Conservation (phyloP, 1,140 invertebrate species). For the Thaumetopoea pityocampa region DNA sequence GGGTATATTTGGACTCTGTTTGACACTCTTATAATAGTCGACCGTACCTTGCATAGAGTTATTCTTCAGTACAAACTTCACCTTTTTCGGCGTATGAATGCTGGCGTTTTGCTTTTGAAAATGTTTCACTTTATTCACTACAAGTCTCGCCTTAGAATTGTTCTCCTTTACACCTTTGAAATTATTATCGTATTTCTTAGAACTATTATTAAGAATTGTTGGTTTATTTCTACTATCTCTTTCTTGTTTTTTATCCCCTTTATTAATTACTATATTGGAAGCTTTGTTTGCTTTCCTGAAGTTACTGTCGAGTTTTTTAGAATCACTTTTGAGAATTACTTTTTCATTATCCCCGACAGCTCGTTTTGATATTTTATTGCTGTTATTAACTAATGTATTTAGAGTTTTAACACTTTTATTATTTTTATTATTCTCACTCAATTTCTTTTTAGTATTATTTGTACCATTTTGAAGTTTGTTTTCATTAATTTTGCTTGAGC, state of each 20-base stretch:
- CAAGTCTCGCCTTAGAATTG: constrained; percentile 27
- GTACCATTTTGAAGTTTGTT: too few relatives aligned
- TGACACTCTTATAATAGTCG: constrained; percentile 82
- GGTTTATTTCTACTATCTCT: constrained; percentile 6
- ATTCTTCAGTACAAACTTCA: constrained; percentile 81
- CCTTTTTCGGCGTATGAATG: constrained; percentile 61
- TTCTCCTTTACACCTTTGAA: constrained; percentile 7
- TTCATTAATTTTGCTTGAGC: too few relatives aligned
- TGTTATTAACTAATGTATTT: too few relatives aligned
- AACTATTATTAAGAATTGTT: too few relatives aligned
- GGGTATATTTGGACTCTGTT: constrained; percentile 83
- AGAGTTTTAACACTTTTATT: too few relatives aligned
- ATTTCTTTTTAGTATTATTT: too few relatives aligned
- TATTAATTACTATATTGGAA: neutral
- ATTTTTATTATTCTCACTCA: too few relatives aligned
- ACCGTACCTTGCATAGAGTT: constrained; percentile 81
- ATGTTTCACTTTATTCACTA: constrained; percentile 48
- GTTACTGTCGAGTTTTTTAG: too few relatives aligned
- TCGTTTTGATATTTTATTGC: too few relatives aligned
- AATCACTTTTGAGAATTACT: too few relatives aligned
- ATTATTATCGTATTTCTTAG: constrained; percentile 5
- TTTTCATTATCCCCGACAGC: too few relatives aligned
- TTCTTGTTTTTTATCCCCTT: constrained; percentile 10
- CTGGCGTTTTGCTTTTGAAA: constrained; percentile 38
- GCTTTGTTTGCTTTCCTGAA: neutral